Base-by-base conservation (phyloP, 2,113 vertebrate genomes). In the Seriola aureovittata region DNA sequence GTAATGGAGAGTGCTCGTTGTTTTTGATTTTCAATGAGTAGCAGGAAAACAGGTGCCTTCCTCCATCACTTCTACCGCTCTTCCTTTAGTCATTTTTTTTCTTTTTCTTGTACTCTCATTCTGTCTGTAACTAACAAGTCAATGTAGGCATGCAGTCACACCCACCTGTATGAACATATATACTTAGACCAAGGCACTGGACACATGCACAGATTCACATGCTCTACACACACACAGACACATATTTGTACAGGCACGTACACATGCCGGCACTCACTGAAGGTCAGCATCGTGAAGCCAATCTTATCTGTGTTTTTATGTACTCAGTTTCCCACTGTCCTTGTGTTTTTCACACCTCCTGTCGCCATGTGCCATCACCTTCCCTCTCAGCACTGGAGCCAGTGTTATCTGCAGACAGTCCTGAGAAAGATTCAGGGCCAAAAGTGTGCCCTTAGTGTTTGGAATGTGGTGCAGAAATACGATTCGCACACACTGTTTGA, bases 221-320 rank as follows among this genome's bases (percentile, higher is more conserved):
- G 71, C 72, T 69, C 65, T 17, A 7, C 42, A 68, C 70, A 80
- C 69, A 80, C 60, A 36, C 40, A 38, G 55, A 11, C 60, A 17
- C 12, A 75, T 70, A 66, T 71, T 68, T 85, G 74, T 52, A 65
- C 34, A 34, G 54, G 75, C 91, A 85, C 70, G 50, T 54, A 71
- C 65, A 75, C 78, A 82, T 54, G 62, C 62, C 52, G 12, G 38
- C 80, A 29, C 82, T 57, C 52, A 10, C 74, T 88, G 89, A 94
- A 94, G 93, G 93, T 95, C 93, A 94, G 44, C 90, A 59, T 75
- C 17, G 80, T 63, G 75, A 89, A 81, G 82, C 84, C 84, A 91
- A 59, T 86, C 91, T 93, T 94, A 93, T 93, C 92, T 79, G 59
- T 80, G 77, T 87, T 90, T 89, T 89, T 77, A 85, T 92, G 81